A percentile compares a stretch with the other conserved stretches of the same genome.
Evolutionary conservation across 1,140 invertebrate species (phyloP).

Genomic region (Pogonomyrmex barbatus): DNA sequence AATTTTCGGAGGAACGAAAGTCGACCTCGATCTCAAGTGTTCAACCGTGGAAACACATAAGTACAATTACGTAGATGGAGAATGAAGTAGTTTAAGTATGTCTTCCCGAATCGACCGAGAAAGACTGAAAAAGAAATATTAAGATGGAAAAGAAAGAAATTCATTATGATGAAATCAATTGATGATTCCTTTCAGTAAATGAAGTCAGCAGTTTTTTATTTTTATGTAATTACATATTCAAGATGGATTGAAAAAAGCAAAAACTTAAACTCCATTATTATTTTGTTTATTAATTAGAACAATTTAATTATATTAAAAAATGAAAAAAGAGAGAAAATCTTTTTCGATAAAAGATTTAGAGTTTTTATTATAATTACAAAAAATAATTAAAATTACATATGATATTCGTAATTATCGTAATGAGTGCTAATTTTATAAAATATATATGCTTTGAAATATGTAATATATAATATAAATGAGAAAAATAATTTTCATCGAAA

Average conservation of each 20-base stretch:
- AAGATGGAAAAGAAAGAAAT: slow-evolving; percentile 5
- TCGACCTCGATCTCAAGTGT: slow-evolving; percentile 68
- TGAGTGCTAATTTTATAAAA: not conserved
- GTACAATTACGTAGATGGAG: slow-evolving; percentile 47
- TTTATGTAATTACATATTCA: slow-evolving; percentile 41
- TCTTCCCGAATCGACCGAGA: slow-evolving; percentile 62
- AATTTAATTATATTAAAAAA: slow-evolving; percentile 3
- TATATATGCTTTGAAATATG: not conserved
- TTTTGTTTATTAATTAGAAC: not conserved
- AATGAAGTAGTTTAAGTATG: slow-evolving; percentile 37
- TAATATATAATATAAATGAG: not conserved
- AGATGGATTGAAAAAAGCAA: not conserved
- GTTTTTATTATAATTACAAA: not conserved
- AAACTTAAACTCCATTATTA: not conserved
- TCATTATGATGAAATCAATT: slow-evolving; percentile 44
- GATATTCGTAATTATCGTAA: not conserved
- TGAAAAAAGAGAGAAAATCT: not conserved
- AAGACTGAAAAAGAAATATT: not conserved
- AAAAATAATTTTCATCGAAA: slow-evolving; percentile 9
- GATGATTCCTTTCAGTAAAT: slow-evolving; percentile 44
- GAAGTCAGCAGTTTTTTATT: slow-evolving; percentile 51
- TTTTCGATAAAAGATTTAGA: not conserved
- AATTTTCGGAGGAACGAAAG: slow-evolving; percentile 73
- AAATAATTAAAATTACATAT: not conserved
- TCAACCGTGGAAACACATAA: slow-evolving; percentile 44